A percentile compares a stretch with the other conserved stretches of the same genome.
These are phyloP conservation scores for Syndactyla subalaris DNA, from an alignment of 2,797 vertebrate species.

Conservation along the genomic window DNA sequence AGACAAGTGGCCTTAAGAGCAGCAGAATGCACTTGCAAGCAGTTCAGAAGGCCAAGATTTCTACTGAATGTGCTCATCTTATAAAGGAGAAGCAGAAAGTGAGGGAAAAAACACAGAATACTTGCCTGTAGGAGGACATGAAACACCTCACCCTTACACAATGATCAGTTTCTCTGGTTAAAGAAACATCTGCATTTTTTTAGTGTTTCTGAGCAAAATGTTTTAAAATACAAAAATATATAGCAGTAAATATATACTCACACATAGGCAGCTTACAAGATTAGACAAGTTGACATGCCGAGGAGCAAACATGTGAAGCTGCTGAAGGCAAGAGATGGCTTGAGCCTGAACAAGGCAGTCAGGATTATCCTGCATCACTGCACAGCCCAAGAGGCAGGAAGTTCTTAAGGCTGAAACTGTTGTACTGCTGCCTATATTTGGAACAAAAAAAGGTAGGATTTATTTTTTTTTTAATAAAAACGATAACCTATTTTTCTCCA, in stretches of 20 bases:
- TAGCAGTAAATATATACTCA: constrained; percentile 77
- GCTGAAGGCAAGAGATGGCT: constrained; percentile 91
- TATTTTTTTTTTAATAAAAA: background rate
- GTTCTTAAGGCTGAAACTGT: constrained; percentile 80
- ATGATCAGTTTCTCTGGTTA: background rate
- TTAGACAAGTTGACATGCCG: constrained; percentile 86
- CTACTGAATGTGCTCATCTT: background rate
- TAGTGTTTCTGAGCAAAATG: background rate
- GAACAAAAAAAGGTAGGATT: background rate
- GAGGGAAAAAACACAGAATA: background rate
- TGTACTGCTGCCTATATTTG: constrained; percentile 75
- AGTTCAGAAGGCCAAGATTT: background rate
- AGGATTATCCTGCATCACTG: constrained; percentile 87
- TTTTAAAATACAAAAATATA: constrained; percentile 16
- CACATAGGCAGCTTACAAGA: constrained; percentile 90
- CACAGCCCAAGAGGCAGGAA: constrained; percentile 87
- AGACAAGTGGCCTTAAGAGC: background rate
- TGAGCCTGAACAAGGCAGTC: constrained; percentile 90
- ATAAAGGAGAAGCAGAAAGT: background rate
- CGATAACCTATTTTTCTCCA: background rate
- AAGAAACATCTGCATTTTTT: background rate
- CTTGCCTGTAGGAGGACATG: background rate
- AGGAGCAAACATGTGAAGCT: constrained; percentile 95
- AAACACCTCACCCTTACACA: background rate
- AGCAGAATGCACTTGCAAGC: background rate